Evolutionary conservation across 2,888 invertebrate genomes (phyloP), one percentile per base, ranked within the genome.

Genomic region (Chrysodeixis includens): DNA sequence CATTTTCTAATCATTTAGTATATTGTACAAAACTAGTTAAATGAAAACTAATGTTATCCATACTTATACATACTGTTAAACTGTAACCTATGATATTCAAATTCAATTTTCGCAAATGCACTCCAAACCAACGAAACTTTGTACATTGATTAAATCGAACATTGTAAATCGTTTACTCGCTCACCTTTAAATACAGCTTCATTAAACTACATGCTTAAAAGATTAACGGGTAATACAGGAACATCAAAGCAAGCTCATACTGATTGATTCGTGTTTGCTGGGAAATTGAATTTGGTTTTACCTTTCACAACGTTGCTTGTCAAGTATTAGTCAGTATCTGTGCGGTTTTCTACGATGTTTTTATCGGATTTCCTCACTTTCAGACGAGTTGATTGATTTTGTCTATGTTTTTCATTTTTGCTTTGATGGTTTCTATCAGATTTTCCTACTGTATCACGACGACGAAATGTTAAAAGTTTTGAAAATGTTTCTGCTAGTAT

Each of bases 161-260:
- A 46, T 46, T 46, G 8, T 46, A 46, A 16, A 16, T 22, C 30
- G 46, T 51, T 51, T 4, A 20, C 32, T 22, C 49, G n/a, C 32
- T 32, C 32, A n/a, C 20, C 14, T 51, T n/a, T 51, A 22, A 22
- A 14, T 51, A 51, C 49, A 51, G n/a, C 51, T 51, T 51, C n/a
- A 22, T 51, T 58, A 20, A 58, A 58, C 20, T 51, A 35, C 51
- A 30, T 58, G 32, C 58, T 58, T 51, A 51, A 51, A 32, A 51
- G 32, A 51, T 58, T 58, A 51, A 51, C 51, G n/a, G 32, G 30
- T 32, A 49, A 49, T 58, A 51, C 32, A 22, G 51, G 32, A 51
- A 58, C 51, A 58, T 58, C 58, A 58, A 58, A 58, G 58, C 51
- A 51, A 58, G 57, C 46, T 58, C 51, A 51, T 58, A 32, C 58